Evolutionary conservation across 2,113 vertebrate genomes (phyloP).

Genomic region (Picathartes gymnocephalus): DNA sequence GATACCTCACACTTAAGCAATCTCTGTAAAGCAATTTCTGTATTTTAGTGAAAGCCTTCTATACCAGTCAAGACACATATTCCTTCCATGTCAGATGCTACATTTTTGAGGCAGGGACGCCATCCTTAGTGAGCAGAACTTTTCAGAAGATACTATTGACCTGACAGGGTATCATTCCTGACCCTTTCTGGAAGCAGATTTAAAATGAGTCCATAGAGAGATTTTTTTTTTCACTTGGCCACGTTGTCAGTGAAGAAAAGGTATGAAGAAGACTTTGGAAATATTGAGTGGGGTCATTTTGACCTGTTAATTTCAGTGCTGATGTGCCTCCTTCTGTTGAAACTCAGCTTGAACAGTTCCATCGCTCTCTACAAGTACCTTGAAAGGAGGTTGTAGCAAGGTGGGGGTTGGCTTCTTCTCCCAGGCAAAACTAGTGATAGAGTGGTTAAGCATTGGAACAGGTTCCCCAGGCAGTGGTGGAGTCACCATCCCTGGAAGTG

Average conservation of each 20-base stretch:
- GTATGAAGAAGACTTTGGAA: background rate
- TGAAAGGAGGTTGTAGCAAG: background rate
- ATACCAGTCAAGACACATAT: background rate
- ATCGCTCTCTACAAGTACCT: background rate
- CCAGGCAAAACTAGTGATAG: background rate
- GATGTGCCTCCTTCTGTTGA: background rate
- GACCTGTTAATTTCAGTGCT: background rate
- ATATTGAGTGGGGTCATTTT: background rate
- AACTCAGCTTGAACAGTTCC: background rate
- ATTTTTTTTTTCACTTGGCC: background rate
- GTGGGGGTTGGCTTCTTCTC: background rate
- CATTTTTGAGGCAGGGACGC: background rate
- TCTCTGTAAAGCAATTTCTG: background rate
- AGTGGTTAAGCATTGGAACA: background rate
- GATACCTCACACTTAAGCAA: background rate
- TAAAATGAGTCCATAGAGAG: background rate
- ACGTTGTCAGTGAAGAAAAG: background rate
- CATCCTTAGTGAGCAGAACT: background rate
- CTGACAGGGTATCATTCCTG: background rate
- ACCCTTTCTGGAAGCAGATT: background rate
- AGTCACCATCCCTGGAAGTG: background rate
- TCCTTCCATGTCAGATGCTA: background rate
- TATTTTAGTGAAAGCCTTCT: background rate
- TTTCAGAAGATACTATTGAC: background rate
- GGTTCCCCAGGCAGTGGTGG: background rate